Evolutionary conservation across 2,888 invertebrate genomes (phyloP).

Genomic region (Eupithecia subfuscata): DNA sequence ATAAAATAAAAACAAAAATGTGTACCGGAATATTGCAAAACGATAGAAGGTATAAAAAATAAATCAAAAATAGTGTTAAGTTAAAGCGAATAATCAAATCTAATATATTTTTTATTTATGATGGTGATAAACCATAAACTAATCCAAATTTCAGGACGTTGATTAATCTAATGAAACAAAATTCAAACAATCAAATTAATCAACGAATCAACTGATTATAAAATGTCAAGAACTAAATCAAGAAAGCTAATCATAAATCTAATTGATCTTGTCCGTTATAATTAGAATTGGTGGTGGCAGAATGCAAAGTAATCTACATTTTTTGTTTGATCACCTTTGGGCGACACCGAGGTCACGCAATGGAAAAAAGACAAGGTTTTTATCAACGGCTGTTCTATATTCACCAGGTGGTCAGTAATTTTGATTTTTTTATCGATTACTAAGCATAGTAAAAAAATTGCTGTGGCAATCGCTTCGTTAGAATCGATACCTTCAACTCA

Average conservation of each 20-base stretch:
- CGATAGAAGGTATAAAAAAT: no score
- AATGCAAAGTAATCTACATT: slow-evolving; percentile 53
- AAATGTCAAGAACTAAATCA: slow-evolving; percentile 43
- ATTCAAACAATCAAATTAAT: neutral
- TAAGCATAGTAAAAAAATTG: neutral
- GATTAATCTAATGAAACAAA: slow-evolving; percentile 1
- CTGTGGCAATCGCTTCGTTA: no score
- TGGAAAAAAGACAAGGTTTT: slow-evolving; percentile 35
- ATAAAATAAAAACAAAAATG: no score
- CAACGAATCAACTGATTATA: slow-evolving; percentile 21
- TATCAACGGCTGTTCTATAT: slow-evolving; percentile 23
- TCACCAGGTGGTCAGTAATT: slow-evolving; percentile 18
- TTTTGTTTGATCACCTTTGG: slow-evolving; percentile 62
- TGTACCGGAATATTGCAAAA: no score
- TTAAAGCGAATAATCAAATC: no score
- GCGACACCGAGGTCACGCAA: slow-evolving; percentile 66
- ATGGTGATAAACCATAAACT: neutral
- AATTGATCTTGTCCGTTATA: slow-evolving; percentile 30
- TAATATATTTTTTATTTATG: no score
- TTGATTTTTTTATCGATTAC: slow-evolving; percentile 10
- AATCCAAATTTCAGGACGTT: neutral
- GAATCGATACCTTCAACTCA: neutral
- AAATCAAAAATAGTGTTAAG: no score
- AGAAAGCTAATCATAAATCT: slow-evolving; percentile 39
- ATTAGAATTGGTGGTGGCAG: slow-evolving; percentile 47